Evolutionary conservation across 1,140 invertebrate genomes (phyloP).

Genomic region (Carposina sasakii): DNA sequence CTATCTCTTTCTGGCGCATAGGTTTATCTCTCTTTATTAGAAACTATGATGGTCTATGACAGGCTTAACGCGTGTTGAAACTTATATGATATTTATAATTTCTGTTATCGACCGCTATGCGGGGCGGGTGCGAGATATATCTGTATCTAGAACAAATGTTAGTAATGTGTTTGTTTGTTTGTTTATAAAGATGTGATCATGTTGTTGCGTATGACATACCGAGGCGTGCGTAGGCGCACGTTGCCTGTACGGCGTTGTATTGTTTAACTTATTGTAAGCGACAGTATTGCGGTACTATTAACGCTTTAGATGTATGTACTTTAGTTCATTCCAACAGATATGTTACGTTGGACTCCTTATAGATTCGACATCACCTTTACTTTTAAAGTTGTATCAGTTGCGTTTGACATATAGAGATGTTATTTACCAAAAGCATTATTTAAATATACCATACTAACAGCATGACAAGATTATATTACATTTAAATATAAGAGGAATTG

Average conservation of each 20-base stretch:
- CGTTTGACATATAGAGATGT: conserved; percentile 32
- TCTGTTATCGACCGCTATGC: too few species aligned
- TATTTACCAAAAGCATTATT: conserved; percentile 38
- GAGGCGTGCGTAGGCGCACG: background rate
- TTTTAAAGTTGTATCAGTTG: conserved; percentile 9
- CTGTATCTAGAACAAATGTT: too few species aligned
- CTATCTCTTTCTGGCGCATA: too few species aligned
- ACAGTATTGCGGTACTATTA: conserved; percentile 59
- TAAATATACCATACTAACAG: conserved; percentile 51
- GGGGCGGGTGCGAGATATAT: too few species aligned
- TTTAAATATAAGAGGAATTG: conserved; percentile 33
- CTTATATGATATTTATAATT: too few species aligned
- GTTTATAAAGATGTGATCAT: too few species aligned
- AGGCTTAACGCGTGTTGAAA: too few species aligned
- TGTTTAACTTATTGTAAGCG: conserved; percentile 58
- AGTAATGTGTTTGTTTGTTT: too few species aligned
- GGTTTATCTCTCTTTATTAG: too few species aligned
- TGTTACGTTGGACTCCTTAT: conserved; percentile 5
- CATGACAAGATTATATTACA: conserved; percentile 54
- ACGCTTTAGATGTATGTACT: conserved; percentile 50
- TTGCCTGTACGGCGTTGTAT: conserved; percentile 33
- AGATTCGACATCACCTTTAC: background rate
- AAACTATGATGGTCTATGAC: too few species aligned
- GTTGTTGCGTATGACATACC: background rate
- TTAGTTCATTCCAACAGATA: conserved; percentile 53